phyloP scores from a whole-genome alignment of 2,113 vertebrate species.

The Emberiza fucata region DNA sequence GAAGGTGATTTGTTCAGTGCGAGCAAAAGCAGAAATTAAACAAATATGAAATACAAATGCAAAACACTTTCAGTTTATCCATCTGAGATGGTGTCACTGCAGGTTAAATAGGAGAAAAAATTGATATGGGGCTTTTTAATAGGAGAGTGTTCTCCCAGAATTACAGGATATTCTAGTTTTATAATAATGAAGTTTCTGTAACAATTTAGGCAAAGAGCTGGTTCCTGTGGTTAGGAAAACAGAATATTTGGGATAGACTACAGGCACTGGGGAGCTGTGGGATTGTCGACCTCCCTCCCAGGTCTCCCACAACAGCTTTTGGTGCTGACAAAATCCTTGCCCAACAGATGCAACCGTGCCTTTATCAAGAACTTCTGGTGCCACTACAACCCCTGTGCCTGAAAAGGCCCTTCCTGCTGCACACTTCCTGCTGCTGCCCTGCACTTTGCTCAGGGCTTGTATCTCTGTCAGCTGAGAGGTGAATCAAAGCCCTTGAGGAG shows the following conservation, averaged over 20 bases:
- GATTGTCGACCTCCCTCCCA: background rate
- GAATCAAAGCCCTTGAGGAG: background rate
- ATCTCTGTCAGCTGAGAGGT: background rate
- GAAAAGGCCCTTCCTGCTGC: slow-evolving; percentile 54
- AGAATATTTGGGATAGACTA: background rate
- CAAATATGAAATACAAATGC: background rate
- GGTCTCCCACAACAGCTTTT: background rate
- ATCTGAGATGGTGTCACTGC: background rate
- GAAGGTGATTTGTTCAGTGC: background rate
- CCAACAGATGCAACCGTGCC: slow-evolving; percentile 3
- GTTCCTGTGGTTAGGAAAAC: background rate
- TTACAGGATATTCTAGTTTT: background rate
- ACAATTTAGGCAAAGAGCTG: background rate
- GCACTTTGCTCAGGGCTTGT: background rate
- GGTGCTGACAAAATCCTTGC: slow-evolving; percentile 15
- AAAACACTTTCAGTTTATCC: background rate
- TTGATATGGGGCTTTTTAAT: background rate
- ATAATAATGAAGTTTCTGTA: background rate
- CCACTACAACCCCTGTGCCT: background rate
- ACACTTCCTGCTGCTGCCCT: slow-evolving; percentile 53
- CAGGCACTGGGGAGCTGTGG: background rate
- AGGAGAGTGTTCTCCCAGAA: background rate
- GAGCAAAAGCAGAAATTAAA: slow-evolving; percentile 9
- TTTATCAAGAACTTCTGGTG: slow-evolving; percentile 40
- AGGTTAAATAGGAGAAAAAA: background rate